Evolutionary conservation across 37 sponge, comb jelly and placozoan species (phyloP), one percentile per base, ranked within the genome.

Genomic region (Ianthella basta): DNA sequence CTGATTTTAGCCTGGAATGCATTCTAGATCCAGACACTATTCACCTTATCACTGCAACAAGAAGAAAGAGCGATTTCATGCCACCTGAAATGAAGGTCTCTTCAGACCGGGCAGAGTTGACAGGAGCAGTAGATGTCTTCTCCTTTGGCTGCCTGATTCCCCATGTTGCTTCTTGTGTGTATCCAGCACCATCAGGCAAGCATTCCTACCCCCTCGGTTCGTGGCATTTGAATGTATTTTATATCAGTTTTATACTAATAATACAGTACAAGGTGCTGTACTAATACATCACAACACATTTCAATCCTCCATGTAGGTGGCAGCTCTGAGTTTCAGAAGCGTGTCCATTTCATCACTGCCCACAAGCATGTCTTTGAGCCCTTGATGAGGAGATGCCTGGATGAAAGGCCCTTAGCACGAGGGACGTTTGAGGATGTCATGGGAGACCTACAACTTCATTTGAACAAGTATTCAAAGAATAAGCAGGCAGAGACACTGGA

Each of bases 91-190:
- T 75, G 21, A 18, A 25, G n/a, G 40, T 4, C 38, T 44, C 8
- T 44, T 12, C 10, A 20, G 78, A 3, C 15, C 38, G 13, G 2
- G 53, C 40, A 2, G 21, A 21, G 33, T 53, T 75, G 21, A 41
- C 78, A 1, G 0, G 1, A 53, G 44, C 78, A 41, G 78, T 41
- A 23, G 78, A 75, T 41, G 78, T 75, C 23, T 75, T 75, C 78
- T 75, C 78, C 21, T 75, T 75, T 41, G 78, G 78, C 18, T 75
- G 78, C 37, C 78, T 75, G 23, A 41, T 75, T 2, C 21, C 25
- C 18, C 37, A 41, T 75, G 78, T 75, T 0, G 78, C 78, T 5
- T 25, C 53, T n/a, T 75, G 78, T 50, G 54, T 53, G 53, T 75
- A 25, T 23, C 78, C 78, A 18, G 25, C 37, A 24, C 54, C n/a